These are phyloP conservation scores for Gallinago media DNA, from an alignment of 2,113 vertebrate genomes.

Conservation along the genomic window DNA sequence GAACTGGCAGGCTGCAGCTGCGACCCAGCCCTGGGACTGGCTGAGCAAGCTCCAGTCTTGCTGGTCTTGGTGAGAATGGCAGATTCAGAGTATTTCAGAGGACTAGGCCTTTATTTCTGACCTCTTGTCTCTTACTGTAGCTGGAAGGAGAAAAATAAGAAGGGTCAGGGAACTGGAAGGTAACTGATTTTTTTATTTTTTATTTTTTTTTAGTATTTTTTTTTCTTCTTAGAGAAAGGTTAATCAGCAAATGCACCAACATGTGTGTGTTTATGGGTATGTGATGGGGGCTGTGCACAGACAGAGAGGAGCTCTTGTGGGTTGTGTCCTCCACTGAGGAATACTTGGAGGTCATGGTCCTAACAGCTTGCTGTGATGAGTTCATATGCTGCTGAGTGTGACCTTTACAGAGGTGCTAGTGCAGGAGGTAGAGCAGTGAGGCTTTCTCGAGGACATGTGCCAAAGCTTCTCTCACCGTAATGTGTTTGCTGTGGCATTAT, in stretches of 20 bases:
- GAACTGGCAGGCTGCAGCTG: constrained; percentile 2
- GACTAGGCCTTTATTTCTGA: neutral
- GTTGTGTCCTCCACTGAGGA: neutral
- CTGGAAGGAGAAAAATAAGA: neutral
- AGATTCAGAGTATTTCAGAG: neutral
- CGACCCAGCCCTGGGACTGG: neutral
- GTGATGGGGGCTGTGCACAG: neutral
- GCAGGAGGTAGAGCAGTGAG: neutral
- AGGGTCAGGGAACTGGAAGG: neutral
- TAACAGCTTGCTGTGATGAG: neutral
- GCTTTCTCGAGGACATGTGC: neutral
- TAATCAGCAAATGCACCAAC: neutral
- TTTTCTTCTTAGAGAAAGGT: neutral
- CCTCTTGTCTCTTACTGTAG: neutral
- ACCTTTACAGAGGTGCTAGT: neutral
- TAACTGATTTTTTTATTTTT: neutral
- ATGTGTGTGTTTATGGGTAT: neutral
- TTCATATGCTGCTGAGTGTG: neutral
- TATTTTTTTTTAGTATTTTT: neutral
- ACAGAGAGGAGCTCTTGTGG: neutral
- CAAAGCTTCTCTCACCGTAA: neutral
- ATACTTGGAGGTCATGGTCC: neutral
- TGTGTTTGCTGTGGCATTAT: neutral
- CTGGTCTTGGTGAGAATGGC: neutral
- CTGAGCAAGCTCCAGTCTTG: neutral